Evolutionary conservation across 2,888 invertebrate genomes (phyloP), one percentile per base, ranked within the genome.

Genomic region (Phyllotreta striolata): DNA sequence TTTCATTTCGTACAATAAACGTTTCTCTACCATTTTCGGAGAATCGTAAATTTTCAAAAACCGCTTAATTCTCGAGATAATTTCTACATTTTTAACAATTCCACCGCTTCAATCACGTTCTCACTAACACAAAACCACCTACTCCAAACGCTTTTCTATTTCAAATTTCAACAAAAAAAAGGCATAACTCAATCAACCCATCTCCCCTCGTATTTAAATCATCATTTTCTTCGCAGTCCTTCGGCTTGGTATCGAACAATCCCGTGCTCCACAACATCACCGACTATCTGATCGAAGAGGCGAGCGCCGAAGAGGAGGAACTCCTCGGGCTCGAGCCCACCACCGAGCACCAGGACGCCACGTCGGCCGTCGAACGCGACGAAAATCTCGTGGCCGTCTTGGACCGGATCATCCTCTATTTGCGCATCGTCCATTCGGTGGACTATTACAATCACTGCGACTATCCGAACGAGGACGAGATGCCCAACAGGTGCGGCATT

Each of bases 401-500:
- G 56, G 90, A 90, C 76, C 88, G 91, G 52, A 86, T 99, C 64
- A 89, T 99, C 55, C 81, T 98, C 55, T 99, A 99, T 80, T 84
- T 99, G 74, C 89, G 99, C 54, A 87, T 99, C 49, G 99, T 99
- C 0, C 98, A 99, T 81, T 98, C 98, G 0, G 93, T 99, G 57
- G 99, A 99, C 82, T 99, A 96, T 81, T 99, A 99, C 83, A 98
- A 98, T 83, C 96, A 96, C 78, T 96, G 96, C 78, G 98, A 99
- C 79, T 99, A 99, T 83, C 96, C 98, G 0, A 96, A 97, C 76
- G 99, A 99, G 81, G 99, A 99, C 80, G 97, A 98, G 82, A 99
- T 99, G 99, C 99, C 99, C 0, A 98, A 99, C 82, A 87, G 97
- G 40, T 97, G 98, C 81, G 98, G 98, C 7, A 96, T 99, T 72